phyloP scores from a whole-genome alignment of 1,140 invertebrate species.

The Orius insidiosus region DNA sequence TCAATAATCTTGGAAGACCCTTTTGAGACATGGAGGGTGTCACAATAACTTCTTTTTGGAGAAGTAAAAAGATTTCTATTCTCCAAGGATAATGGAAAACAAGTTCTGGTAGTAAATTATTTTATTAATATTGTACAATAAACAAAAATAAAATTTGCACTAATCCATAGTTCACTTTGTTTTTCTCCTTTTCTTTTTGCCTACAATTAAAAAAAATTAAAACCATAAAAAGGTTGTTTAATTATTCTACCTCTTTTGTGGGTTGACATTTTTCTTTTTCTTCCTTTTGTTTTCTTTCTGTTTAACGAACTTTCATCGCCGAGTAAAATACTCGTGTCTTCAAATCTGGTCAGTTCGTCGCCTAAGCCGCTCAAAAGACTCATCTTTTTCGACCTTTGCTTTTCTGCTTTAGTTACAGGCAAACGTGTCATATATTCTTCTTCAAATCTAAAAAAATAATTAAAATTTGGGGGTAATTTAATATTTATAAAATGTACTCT shows the following conservation, averaged over 20 bases:
- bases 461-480: constrained; percentile 3
- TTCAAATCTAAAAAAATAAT: constrained; percentile 45
- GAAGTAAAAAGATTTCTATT: no score
- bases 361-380: constrained; percentile 55
- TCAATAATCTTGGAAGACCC: no score
- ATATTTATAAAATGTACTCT: constrained; percentile 26
- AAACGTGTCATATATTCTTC: constrained; percentile 81
- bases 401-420: constrained; percentile 74
- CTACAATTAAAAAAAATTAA: background rate
- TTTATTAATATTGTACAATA: no score
- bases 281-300: constrained; percentile 30
- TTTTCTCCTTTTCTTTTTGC: background rate
- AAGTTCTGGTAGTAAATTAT: no score
- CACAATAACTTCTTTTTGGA: no score
- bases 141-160: no score
- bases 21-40: no score
- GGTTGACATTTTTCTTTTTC: constrained; percentile 18
- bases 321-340: constrained; percentile 29
- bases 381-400: constrained; percentile 54
- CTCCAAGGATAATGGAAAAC: no score
- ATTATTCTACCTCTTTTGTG: constrained; percentile 22
- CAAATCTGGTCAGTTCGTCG: constrained; percentile 58
- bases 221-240: background rate
- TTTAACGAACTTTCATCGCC: background rate
- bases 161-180: no score